Evolutionary conservation across 2,113 vertebrate genomes (phyloP), one percentile per base, ranked within the genome.

Genomic region (Silurus glanis): DNA sequence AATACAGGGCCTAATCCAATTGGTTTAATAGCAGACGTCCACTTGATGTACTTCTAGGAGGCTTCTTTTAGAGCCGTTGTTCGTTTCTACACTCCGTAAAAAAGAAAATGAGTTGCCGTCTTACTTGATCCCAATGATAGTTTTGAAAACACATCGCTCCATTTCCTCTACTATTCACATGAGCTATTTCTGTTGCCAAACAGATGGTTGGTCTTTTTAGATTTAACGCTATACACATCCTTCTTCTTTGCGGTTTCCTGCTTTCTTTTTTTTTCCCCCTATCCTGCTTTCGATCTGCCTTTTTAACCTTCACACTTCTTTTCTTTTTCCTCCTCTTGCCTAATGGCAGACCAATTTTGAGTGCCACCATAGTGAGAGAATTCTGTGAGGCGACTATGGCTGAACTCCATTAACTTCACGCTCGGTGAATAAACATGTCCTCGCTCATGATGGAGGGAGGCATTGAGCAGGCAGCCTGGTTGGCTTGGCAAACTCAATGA

Each of bases 341-440:
- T 83, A 86, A 59, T 86, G 66, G 61, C 80, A 72, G 79, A 56
- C n/a, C 84, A 89, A 89, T 81, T 75, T 71, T 89, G 58, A 87
- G 47, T 79, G 21, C 5, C 61, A 85, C 49, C 80, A 47, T 64
- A 87, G 71, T 80, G 62, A 28, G 71, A 72, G 59, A 82, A 53
- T 61, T 53, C n/a, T 66, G 45, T 80, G n/a, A 83, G 66, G 85
- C 78, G 56, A 76, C 28, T 67, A 53, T 87, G 66, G 37, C 88
- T 89, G 86, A 87, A 89, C 83, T 87, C 86, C 82, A 89, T 87
- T 89, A 86, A 79, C 83, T 85, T 87, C 66, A 83, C 61, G 37
- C 83, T 85, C 47, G 16, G 86, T 84, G 83, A 89, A 87, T 87
- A 89, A 89, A 89, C 78, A 85, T 85, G 80, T 85, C 71, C 64